Evolutionary conservation across 2,888 invertebrate genomes (phyloP).

Genomic region (Lithophane semibrunnea): DNA sequence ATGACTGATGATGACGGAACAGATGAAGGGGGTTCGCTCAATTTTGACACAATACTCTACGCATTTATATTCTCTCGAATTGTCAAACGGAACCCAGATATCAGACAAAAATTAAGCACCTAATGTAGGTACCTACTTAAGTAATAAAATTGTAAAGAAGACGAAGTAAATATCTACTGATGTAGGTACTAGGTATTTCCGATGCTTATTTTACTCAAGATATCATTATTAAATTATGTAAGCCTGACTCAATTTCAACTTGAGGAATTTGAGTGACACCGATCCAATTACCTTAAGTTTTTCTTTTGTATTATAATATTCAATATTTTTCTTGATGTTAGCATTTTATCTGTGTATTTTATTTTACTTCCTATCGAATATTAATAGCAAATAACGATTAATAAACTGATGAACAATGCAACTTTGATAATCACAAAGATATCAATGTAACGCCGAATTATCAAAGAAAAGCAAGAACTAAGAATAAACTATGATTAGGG

Average conservation of each 20-base stretch:
- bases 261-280: slow-evolving; percentile 29
- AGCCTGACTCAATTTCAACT: slow-evolving; percentile 23
- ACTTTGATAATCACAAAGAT: not conserved
- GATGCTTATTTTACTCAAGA: slow-evolving; percentile 14
- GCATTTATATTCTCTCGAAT: not conserved
- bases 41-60: not conserved
- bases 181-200: not conserved
- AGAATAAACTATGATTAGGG: not conserved
- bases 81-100: not conserved
- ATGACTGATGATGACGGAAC: not conserved
- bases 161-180: not conserved
- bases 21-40: not conserved
- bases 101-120: not conserved
- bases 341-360: not conserved
- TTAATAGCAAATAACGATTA: not conserved
- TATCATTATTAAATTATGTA: slow-evolving; percentile 27
- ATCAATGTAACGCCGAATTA: not conserved
- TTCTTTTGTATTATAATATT: slow-evolving; percentile 1
- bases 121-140: not conserved
- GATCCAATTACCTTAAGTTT: slow-evolving; percentile 24
- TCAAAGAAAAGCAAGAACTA: not conserved
- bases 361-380: not conserved
- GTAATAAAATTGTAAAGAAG: not conserved
- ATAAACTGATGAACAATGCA: not conserved
- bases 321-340: not conserved